Conservation (phyloP, 2,888 invertebrate genomes). For the Clistopyga incitator region DNA sequence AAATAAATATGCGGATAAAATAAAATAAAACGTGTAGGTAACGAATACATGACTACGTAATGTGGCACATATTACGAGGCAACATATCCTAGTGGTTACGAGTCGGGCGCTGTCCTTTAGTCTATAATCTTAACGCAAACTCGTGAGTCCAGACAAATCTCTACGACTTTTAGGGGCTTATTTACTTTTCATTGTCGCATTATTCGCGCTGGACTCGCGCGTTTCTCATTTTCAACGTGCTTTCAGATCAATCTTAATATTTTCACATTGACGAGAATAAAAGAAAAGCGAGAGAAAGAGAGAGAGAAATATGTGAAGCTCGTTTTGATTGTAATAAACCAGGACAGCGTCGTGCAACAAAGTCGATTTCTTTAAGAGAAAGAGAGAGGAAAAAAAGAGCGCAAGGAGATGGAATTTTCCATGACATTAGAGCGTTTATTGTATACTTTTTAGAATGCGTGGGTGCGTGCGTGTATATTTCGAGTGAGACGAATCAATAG, state of each 20-base stretch:
- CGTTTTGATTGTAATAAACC: conserved; percentile 16
- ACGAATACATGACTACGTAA: conserved; percentile 76
- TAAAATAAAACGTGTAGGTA: conserved; percentile 58
- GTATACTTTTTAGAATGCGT: conserved; percentile 64
- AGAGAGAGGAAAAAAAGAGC: conserved; percentile 58
- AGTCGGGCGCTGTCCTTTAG: conserved; percentile 73
- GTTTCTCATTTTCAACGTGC: conserved; percentile 51
- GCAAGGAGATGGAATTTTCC: conserved; percentile 76
- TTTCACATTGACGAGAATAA: conserved; percentile 55
- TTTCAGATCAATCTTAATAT: conserved; percentile 50
- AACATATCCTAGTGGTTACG: conserved; percentile 83
- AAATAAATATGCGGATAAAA: no score
- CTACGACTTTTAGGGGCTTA: conserved; percentile 8
- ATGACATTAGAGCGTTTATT: conserved; percentile 79
- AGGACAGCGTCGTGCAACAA: conserved; percentile 71
- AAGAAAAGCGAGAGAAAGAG: conserved; percentile 13
- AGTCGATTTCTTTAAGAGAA: conserved; percentile 71
- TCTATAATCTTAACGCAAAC: conserved; percentile 59
- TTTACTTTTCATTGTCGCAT: conserved; percentile 4
- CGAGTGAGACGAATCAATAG: conserved; percentile 49
- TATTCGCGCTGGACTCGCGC: conserved; percentile 5
- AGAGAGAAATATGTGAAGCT: conserved; percentile 10
- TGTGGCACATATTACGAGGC: conserved; percentile 80
- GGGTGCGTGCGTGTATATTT: conserved; percentile 54
- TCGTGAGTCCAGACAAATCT: conserved; percentile 40